Conservation (phyloP, 2,888 invertebrate genomes). For the Chalcis sispes region DNA sequence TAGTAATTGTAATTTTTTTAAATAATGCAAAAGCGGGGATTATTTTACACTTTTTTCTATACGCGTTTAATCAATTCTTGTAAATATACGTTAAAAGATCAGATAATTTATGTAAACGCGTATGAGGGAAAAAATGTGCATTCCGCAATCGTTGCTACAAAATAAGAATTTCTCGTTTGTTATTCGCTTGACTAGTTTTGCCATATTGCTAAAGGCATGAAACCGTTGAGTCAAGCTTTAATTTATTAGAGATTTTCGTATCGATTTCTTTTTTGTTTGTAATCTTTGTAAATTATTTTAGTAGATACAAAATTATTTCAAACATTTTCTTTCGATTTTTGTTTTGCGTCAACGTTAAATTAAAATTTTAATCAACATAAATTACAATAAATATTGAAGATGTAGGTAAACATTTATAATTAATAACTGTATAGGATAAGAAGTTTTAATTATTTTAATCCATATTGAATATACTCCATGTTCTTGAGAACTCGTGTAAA, state of each 20-base stretch:
- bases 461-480: too few species aligned
- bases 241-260: slow-evolving; percentile 36
- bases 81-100: slow-evolving; percentile 14
- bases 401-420: too few species aligned
- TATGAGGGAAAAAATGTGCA: slow-evolving; percentile 30
- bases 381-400: too few species aligned
- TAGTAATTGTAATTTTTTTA: too few species aligned
- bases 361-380: too few species aligned
- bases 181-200: slow-evolving; percentile 35
- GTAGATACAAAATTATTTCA: too few species aligned
- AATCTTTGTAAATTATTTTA: neutral
- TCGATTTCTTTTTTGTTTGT: neutral
- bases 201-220: slow-evolving; percentile 36
- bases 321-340: too few species aligned
- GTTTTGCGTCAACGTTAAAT: too few species aligned
- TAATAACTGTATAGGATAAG: too few species aligned
- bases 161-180: slow-evolving; percentile 47
- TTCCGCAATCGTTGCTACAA: slow-evolving; percentile 36
- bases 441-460: too few species aligned
- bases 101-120: slow-evolving; percentile 11
- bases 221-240: slow-evolving; percentile 27
- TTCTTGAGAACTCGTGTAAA: too few species aligned
- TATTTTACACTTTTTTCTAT: neutral
- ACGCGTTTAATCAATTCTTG: neutral
- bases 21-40: neutral